Conservation (phyloP, 2,888 invertebrate species). For the Leptinotarsa juncta region DNA sequence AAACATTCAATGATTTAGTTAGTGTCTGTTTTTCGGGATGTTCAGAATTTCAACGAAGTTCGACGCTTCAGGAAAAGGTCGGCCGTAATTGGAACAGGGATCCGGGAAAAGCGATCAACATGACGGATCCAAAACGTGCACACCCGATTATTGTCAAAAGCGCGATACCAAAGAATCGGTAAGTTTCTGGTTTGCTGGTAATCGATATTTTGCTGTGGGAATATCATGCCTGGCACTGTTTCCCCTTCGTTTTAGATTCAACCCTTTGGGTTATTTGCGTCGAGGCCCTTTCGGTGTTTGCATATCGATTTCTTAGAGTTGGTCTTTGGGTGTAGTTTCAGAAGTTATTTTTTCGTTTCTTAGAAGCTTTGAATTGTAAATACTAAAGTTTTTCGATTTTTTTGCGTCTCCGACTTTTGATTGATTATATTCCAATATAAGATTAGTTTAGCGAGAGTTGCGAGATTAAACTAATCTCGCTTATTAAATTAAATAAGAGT, state of each 20-base stretch:
- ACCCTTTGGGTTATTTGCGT: not conserved
- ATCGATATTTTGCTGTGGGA: not conserved
- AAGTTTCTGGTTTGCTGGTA: slow-evolving; percentile 27
- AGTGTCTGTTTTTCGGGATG: not conserved
- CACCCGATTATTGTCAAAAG: slow-evolving; percentile 50
- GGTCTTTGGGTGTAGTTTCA: not conserved
- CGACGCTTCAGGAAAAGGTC: not conserved
- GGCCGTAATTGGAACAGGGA: not conserved
- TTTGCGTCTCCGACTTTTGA: not conserved
- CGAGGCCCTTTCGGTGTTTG: not conserved
- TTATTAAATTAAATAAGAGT: too few species aligned
- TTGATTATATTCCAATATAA: too few species aligned
- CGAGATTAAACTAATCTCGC: too few species aligned
- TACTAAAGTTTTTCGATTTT: not conserved
- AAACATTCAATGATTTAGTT: not conserved
- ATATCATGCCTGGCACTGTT: not conserved
- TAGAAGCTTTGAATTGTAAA: not conserved
- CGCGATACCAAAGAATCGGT: slow-evolving; percentile 54
- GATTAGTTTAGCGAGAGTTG: too few species aligned
- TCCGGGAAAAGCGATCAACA: slow-evolving; percentile 1
- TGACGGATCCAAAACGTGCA: slow-evolving; percentile 40
- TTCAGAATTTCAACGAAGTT: not conserved
- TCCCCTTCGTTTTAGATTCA: not conserved
- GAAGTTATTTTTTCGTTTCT: not conserved
- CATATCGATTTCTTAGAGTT: not conserved